These are phyloP conservation scores for Acropternis orthonyx DNA, from an alignment of 2,797 vertebrate genomes.

Conservation along the genomic window DNA sequence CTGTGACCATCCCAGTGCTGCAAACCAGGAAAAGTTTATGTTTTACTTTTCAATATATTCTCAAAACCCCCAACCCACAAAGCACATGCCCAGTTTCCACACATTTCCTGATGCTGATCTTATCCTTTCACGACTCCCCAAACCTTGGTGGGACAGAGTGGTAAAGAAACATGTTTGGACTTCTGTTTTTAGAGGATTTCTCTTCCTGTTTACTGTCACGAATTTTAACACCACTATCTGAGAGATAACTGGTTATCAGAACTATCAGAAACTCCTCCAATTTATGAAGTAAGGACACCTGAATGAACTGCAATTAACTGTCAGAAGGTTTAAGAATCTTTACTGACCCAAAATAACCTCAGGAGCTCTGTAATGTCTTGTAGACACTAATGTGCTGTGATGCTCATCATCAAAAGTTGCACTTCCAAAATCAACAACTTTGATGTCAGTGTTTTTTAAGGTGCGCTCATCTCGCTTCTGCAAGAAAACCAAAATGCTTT, in stretches of 20 bases:
- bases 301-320: background rate
- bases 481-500: background rate
- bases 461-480: conserved; percentile 92
- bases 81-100: background rate
- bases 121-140: accelerated
- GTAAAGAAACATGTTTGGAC: background rate
- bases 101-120: background rate
- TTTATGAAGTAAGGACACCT: background rate
- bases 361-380: conserved; percentile 96
- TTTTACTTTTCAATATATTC: background rate
- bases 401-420: conserved; percentile 96
- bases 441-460: conserved; percentile 90
- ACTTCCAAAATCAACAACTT: conserved; percentile 96
- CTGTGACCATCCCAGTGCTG: conserved; percentile 95
- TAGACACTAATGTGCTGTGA: conserved; percentile 95
- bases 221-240: background rate
- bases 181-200: background rate
- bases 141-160: background rate
- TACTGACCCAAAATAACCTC: conserved; percentile 94
- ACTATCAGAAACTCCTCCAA: background rate
- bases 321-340: background rate
- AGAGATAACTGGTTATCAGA: background rate
- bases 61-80: background rate
- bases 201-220: background rate
- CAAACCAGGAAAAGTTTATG: background rate